These are phyloP conservation scores for Portunus trituberculatus DNA, from an alignment of 1,140 invertebrate species.

Conservation along the genomic window DNA sequence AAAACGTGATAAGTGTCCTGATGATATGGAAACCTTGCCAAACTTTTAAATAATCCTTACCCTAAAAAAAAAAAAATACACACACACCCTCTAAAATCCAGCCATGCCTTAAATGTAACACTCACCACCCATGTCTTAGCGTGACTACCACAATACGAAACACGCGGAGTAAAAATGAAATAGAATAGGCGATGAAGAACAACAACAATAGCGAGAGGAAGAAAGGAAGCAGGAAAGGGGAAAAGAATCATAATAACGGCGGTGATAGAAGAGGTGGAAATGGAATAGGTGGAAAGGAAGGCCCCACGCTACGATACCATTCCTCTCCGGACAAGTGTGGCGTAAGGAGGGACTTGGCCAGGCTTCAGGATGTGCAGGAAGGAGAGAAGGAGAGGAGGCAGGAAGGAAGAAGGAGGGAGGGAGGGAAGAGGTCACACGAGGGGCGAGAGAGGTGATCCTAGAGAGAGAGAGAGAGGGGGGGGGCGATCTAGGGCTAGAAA, in stretches of 20 bases:
- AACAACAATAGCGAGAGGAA: too few species aligned
- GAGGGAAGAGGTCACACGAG: background rate
- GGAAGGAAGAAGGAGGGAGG: background rate
- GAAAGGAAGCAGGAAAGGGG: too few species aligned
- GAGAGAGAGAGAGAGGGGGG: background rate
- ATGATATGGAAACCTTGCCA: too few species aligned
- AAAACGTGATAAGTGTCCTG: too few species aligned
- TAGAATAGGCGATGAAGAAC: too few species aligned
- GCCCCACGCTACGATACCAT: background rate
- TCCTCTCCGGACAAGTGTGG: background rate
- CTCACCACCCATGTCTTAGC: too few species aligned
- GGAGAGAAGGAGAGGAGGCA: background rate
- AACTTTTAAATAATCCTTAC: too few species aligned
- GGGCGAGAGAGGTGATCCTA: background rate
- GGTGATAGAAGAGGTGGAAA: background rate
- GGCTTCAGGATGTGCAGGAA: background rate
- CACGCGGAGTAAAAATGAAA: too few species aligned
- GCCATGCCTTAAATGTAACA: too few species aligned
- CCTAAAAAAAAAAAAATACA: too few species aligned
- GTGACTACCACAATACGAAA: too few species aligned
- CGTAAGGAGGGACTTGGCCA: slow-evolving; percentile 5
- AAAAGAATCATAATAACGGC: background rate
- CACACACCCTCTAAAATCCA: too few species aligned
- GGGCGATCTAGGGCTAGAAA: background rate
- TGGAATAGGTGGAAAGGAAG: background rate